Conservation (phyloP, 2,797 vertebrate species). For the Atherinosoma microstoma region DNA sequence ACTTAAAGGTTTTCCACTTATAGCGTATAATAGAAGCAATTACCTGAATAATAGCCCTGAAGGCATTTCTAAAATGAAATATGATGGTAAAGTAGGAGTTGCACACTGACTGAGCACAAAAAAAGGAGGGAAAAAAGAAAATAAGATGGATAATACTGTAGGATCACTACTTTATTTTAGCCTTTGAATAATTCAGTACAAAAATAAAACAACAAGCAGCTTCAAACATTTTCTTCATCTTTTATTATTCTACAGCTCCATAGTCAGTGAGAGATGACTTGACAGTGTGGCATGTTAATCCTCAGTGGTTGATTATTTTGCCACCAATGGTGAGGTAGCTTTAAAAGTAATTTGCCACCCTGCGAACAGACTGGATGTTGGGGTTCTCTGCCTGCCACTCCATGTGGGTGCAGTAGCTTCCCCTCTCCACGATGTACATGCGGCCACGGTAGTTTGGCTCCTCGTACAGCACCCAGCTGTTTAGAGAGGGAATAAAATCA, state of each 20-base stretch:
- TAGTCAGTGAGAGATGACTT: conserved; percentile 33
- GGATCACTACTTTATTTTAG: conserved; percentile 66
- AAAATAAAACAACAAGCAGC: conserved; percentile 67
- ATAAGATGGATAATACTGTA: conserved; percentile 45
- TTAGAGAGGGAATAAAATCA: neutral
- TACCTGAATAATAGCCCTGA: conserved; percentile 56
- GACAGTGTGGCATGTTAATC: conserved; percentile 23
- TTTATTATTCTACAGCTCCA: conserved; percentile 69
- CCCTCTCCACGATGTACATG: conserved; percentile 93
- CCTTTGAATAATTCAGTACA: conserved; percentile 63
- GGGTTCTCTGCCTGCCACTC: conserved; percentile 90
- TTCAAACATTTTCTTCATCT: conserved; percentile 61
- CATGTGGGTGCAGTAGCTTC: conserved; percentile 85
- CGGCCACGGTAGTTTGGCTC: conserved; percentile 94
- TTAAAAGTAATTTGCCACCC: conserved; percentile 93
- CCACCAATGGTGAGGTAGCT: conserved; percentile 14
- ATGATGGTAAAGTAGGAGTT: conserved; percentile 27
- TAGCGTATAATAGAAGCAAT: conserved; percentile 51
- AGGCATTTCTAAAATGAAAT: conserved; percentile 38
- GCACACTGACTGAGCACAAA: conserved; percentile 26
- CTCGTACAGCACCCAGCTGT: conserved; percentile 93
- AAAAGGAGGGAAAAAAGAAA: conserved; percentile 31
- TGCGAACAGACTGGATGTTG: conserved; percentile 89
- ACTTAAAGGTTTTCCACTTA: conserved; percentile 53
- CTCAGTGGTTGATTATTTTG: conserved; percentile 12